Evolutionary conservation across 1,140 invertebrate genomes (phyloP).

Genomic region (Bombus breviceps): DNA sequence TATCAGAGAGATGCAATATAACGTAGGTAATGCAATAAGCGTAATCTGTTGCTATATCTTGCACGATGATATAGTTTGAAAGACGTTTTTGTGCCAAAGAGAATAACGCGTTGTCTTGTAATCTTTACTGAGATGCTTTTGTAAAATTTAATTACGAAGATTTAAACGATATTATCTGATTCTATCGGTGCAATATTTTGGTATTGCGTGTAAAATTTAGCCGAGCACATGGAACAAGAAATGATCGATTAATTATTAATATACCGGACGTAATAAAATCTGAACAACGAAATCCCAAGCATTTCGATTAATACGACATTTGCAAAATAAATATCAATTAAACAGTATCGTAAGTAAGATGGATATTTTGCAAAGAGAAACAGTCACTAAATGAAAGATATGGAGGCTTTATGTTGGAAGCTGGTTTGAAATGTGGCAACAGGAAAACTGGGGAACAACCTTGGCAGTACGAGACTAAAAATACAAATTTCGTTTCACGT

Average conservation of each 20-base stretch:
- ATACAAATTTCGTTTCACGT: slow-evolving; percentile 61
- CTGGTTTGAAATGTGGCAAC: not conserved
- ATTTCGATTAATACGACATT: no score
- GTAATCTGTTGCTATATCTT: not conserved
- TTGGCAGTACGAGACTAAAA: slow-evolving; percentile 66
- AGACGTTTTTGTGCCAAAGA: not conserved
- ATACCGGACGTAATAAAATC: not conserved
- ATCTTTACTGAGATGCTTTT: not conserved
- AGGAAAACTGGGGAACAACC: slow-evolving; percentile 32
- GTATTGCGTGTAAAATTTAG: not conserved
- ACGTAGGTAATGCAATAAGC: no score
- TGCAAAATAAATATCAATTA: no score
- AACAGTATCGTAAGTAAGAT: not conserved
- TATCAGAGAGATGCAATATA: no score
- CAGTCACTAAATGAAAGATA: not conserved
- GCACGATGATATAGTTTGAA: not conserved
- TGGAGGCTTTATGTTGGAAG: not conserved
- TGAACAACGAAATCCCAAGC: no score
- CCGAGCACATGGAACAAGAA: not conserved
- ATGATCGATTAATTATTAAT: not conserved
- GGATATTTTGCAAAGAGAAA: not conserved
- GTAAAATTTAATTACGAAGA: not conserved
- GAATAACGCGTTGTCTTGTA: slow-evolving; percentile 10
- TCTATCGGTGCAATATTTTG: not conserved
- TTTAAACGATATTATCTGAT: not conserved